Conservation (phyloP, 2,113 vertebrate species). For the Calyptommatus sinebrachiatus region DNA sequence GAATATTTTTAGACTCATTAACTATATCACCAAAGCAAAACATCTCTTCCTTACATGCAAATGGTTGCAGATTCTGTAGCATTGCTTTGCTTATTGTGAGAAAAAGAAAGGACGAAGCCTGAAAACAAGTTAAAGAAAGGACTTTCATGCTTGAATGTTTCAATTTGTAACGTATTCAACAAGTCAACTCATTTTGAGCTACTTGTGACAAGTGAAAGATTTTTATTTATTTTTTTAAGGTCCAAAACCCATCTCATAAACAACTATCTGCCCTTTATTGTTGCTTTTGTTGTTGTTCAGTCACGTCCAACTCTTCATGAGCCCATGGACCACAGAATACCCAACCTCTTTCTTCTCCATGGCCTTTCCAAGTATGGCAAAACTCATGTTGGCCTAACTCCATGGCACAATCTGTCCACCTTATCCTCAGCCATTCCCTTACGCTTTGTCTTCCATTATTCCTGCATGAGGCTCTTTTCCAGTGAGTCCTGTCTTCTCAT, state of each 20-base stretch:
- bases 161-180: slow-evolving; percentile 69
- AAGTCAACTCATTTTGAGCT: slow-evolving; percentile 62
- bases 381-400: too few species aligned
- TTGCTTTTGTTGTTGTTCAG: too few species aligned
- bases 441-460: too few species aligned
- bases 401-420: too few species aligned
- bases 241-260: slow-evolving; percentile 51
- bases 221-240: background rate
- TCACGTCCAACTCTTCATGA: too few species aligned
- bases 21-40: slow-evolving; percentile 89
- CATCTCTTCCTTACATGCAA: slow-evolving; percentile 85
- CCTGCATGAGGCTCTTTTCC: too few species aligned
- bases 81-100: slow-evolving; percentile 83
- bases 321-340: too few species aligned
- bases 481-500: too few species aligned
- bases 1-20: slow-evolving; percentile 94
- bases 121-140: slow-evolving; percentile 75
- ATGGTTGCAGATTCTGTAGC: slow-evolving; percentile 80
- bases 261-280: background rate
- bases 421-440: too few species aligned
- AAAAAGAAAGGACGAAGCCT: slow-evolving; percentile 77
- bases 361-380: too few species aligned
- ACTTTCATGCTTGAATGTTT: slow-evolving; percentile 76
- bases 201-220: slow-evolving; percentile 49
- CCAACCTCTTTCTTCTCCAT: too few species aligned